Conservation (phyloP, 2,888 invertebrate genomes). For the Andrena trimmerana region DNA sequence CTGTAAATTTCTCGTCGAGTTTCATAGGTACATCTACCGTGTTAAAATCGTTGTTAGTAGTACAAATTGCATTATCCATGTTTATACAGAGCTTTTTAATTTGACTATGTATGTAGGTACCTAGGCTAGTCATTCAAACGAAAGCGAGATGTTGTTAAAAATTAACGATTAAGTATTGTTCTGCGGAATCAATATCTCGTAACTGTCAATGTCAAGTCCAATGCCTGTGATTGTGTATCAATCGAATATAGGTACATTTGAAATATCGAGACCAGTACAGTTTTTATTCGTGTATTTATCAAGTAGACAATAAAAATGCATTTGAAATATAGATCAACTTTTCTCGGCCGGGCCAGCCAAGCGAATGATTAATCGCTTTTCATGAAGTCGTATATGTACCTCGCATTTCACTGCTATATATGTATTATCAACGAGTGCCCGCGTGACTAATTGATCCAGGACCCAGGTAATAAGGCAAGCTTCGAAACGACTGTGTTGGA, state of each 20-base stretch:
- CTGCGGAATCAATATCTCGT: not conserved
- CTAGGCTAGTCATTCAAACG: not conserved
- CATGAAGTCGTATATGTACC: not conserved
- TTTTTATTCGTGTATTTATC: not conserved
- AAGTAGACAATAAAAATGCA: not conserved
- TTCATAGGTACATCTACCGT: no score
- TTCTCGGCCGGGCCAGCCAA: not conserved
- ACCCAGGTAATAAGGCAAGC: constrained; percentile 18
- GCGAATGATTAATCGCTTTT: constrained; percentile 20
- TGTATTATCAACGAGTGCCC: constrained; percentile 8
- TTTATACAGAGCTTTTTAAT: no score
- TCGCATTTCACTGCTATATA: constrained; percentile 14
- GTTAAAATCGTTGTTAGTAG: no score
- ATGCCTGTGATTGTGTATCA: not conserved
- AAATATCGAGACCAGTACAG: not conserved
- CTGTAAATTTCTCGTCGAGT: no score
- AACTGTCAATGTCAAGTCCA: not conserved
- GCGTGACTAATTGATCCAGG: constrained; percentile 36
- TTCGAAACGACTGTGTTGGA: constrained; percentile 1
- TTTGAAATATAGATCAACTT: constrained; percentile 3
- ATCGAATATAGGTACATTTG: not conserved
- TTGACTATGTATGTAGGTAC: not conserved
- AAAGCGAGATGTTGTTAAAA: not conserved
- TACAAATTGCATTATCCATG: no score
- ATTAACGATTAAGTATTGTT: not conserved